Percentiles rank a stretch among this genome's conserved stretches.
Evolutionary conservation across 23 tunicate species (phyloP).

Genomic region (Botrylloides violaceus): DNA sequence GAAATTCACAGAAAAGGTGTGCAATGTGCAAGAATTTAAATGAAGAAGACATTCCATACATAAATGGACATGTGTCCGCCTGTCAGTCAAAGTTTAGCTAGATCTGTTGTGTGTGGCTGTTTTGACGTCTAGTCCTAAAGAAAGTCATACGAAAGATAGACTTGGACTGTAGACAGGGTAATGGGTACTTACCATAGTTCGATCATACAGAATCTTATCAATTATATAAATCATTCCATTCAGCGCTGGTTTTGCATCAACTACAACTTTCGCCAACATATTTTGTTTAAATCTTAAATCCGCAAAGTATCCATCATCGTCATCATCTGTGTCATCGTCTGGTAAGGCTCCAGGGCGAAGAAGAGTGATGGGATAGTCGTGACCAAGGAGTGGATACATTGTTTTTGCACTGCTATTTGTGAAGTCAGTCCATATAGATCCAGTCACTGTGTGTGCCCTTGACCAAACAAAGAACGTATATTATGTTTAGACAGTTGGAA

Average conservation of each 20-base stretch:
- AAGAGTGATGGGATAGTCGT: conserved; percentile 43
- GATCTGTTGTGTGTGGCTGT: not conserved
- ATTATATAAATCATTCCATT: conserved; percentile 63
- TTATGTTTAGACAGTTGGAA: too few species aligned
- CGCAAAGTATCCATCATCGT: conserved; percentile 39
- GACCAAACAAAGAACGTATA: too few species aligned
- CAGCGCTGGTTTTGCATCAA: conserved; percentile 31
- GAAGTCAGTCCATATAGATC: conserved; percentile 28
- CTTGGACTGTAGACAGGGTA: not conserved
- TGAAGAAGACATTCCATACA: too few species aligned
- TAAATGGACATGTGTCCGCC: too few species aligned
- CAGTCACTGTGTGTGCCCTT: conserved; percentile 54
- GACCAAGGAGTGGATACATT: conserved; percentile 57
- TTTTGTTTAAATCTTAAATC: conserved; percentile 10
- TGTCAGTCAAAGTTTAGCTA: not conserved
- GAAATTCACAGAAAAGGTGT: too few species aligned
- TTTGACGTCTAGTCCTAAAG: not conserved
- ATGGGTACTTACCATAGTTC: not conserved
- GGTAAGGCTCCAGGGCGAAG: conserved; percentile 26
- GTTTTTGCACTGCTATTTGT: conserved; percentile 42
- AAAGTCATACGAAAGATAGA: too few species aligned
- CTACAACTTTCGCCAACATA: conserved; percentile 25
- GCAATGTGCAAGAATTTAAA: not conserved
- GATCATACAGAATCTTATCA: conserved; percentile 33
- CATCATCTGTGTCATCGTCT: conserved; percentile 24